Conservation (phyloP, 2,797 vertebrate genomes). For the Tenualosa ilisha region DNA sequence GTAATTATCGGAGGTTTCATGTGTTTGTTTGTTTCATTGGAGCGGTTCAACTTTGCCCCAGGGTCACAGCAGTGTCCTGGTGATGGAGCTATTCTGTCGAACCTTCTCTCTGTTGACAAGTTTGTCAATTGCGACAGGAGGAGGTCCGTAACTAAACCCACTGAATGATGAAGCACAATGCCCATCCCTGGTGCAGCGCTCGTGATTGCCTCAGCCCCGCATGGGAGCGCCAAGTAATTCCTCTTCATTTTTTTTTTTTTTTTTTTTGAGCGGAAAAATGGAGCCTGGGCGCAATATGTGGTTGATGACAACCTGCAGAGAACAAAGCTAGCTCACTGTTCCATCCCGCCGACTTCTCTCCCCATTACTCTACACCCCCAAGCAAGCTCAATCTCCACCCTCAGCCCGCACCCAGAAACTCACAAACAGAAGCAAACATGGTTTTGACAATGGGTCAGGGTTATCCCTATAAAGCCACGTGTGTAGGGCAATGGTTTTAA, state of each 20-base stretch:
- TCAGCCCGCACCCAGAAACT: neutral
- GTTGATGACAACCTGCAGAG: neutral
- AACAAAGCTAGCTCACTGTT: neutral
- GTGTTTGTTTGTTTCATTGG: conserved; percentile 14
- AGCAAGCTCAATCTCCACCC: neutral
- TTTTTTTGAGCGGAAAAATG: neutral
- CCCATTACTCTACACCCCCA: neutral
- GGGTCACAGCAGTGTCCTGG: neutral
- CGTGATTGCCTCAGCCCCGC: neutral
- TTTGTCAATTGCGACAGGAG: neutral
- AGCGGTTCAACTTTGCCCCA: neutral
- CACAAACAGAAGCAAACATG: neutral
- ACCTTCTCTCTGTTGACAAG: neutral
- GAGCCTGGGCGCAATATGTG: neutral
- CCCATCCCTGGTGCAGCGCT: neutral
- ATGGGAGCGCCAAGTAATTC: neutral
- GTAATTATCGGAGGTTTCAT: conserved; percentile 16
- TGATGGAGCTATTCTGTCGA: conserved; percentile 3
- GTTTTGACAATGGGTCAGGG: neutral
- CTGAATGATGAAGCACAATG: neutral
- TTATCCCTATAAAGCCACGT: neutral
- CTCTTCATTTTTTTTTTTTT: neutral
- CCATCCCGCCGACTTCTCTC: neutral
- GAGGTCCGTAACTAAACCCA: neutral
- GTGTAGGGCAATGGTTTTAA: neutral